Conservation (phyloP, 1,140 invertebrate species). For the Acromyrmex echinatior region DNA sequence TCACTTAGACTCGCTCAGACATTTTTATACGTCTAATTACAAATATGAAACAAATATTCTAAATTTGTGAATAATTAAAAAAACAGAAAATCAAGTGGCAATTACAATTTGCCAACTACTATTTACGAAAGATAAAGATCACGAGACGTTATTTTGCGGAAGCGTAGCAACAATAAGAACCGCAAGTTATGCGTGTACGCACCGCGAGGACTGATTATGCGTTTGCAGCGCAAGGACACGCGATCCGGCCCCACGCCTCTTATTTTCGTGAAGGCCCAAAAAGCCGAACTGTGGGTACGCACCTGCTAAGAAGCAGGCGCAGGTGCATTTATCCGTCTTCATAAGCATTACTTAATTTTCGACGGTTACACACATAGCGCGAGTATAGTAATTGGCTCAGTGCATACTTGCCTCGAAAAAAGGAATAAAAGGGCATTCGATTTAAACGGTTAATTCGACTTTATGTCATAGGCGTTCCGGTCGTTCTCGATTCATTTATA, state of each 20-base stretch:
- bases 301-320: constrained; percentile 75
- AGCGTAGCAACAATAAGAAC: constrained; percentile 31
- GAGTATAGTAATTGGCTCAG: constrained; percentile 75
- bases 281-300: constrained; percentile 50
- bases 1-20: no score
- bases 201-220: constrained; percentile 62
- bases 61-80: background rate
- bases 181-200: constrained; percentile 49
- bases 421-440: constrained; percentile 11
- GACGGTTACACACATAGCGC: constrained; percentile 69
- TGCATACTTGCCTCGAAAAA: constrained; percentile 33
- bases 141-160: constrained; percentile 1
- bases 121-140: background rate
- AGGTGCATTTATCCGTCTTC: constrained; percentile 73
- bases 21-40: no score
- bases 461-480: constrained; percentile 2
- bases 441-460: background rate
- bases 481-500: background rate
- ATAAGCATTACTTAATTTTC: constrained; percentile 79
- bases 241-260: constrained; percentile 64
- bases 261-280: constrained; percentile 59
- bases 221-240: constrained; percentile 68
- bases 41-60: background rate
- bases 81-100: background rate
- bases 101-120: background rate